Base-by-base conservation (phyloP, 1,140 invertebrate genomes). In the Vanessa atalanta region DNA sequence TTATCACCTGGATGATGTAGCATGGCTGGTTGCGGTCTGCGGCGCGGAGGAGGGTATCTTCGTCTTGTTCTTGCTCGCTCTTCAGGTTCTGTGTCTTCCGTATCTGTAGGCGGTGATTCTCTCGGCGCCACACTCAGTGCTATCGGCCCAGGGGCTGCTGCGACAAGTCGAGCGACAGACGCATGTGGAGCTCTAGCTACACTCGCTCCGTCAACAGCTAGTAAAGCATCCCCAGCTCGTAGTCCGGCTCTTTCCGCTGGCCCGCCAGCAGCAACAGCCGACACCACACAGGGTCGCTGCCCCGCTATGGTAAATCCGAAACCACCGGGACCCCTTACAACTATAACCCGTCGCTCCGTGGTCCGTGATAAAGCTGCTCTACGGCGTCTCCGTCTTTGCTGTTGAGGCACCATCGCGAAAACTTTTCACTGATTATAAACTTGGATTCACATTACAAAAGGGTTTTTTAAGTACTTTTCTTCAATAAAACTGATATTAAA, bases 161-260 rank as follows among this genome's bases (percentile, higher is more conserved):
- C 98, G 72, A 99, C 98, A 48, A 99, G 91, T 74, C 96, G 94
- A 1, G 98, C 98, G 4, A 99, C 98, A 70, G 98, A 97, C 83
- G 99, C 98, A 85, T 99, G 98, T 0, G 96, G 96, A 68, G 96
- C 94, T 91, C 97, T 96, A 13, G 97, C 97, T 2, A 99, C 98
- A 88, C 96, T 97, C 23, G 96, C 94, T 2, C 96, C 97, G 91
- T 99, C 98, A 0, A 99, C 98, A 13, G 97, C 96, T 12, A 99
- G 95, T 12, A 99, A 93, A 83, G 97, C 98, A 88, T 99, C 98
- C 0, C 98, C 98, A 51, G 97, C 96, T 57, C 97, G 95, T 14
- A 99, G 93, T 4, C 98, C 98, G 20, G 97, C 97, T 71, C 90
- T 73, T 67, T 93, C 92, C 83, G 77, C 97, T 13, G 89, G 88